Evolutionary conservation across 2,888 invertebrate species (phyloP), one percentile per base, ranked within the genome.

Genomic region (Crioceris asparagi): DNA sequence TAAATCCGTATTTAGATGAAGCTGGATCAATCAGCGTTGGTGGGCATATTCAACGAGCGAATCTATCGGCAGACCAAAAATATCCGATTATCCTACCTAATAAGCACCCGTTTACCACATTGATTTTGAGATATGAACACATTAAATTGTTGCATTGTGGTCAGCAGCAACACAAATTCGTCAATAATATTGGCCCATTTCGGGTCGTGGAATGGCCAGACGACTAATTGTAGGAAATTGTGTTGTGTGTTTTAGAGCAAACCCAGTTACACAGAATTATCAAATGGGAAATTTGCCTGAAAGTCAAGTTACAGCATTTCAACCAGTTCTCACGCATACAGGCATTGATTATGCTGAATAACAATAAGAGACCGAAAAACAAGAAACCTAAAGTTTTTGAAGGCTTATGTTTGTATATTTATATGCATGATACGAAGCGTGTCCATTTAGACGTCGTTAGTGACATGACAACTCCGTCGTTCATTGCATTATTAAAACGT

Each of bases 371-470:
- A 23, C 25, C 7, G 29, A 17, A 23, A 38, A 7, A 25, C 27
- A n/a, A 29, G 45, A 12, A 26, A 32, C 17, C 25, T 12, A 17
- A 38, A 32, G 34, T 11, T 18, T 7, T 26, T 17, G 8, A 46
- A 46, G 23, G 36, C 44, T 3, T 46, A 46, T 32, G 17, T 48
- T 2, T 23, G 34, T 26, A 11, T 44, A 14, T 44, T 42, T 32
- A 30, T 45, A 17, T 41, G 44, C 29, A 39, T 37, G 19, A 39
- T n/a, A 46, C 43, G 5, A 36, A 37, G 21, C 54, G 54, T 1
- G 26, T 55, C 11, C 52, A 55, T 29, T 15, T 55, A 6, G 53
- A 55, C 31, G 17, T 50, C 3, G 50, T 48, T 1, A 37, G 40
- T n/a, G 44, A 43, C 26, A 21, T 53, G 3, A 35, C 45, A 3